Percentiles rank a stretch among this genome's conserved stretches.
Conservation (phyloP, 2,888 invertebrate genomes). For the Tolmerus cingulatus region DNA sequence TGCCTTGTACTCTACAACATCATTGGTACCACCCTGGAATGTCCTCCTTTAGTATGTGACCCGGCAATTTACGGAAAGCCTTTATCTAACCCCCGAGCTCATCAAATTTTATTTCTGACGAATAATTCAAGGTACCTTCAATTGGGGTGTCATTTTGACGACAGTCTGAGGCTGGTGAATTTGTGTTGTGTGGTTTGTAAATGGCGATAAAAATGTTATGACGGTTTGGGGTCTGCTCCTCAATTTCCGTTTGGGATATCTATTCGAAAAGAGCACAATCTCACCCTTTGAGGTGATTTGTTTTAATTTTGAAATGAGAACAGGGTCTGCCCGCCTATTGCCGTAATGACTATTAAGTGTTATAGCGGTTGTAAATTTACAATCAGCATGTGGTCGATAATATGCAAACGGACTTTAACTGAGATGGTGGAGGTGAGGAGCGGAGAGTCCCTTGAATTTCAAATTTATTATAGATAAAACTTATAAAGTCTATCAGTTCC, state of each 20-base stretch:
- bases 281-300: conserved; percentile 26
- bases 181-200: conserved; percentile 12
- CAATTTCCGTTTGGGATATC: conserved; percentile 1
- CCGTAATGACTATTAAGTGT: conserved; percentile 3
- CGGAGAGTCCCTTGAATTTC: background rate
- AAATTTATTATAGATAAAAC: background rate
- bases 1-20: conserved; percentile 9
- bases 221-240: conserved; percentile 7
- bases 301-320: conserved; percentile 22
- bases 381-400: background rate
- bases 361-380: background rate
- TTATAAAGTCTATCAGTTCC: background rate
- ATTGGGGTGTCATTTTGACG: conserved; percentile 23
- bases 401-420: background rate
- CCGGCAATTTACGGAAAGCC: conserved; percentile 26
- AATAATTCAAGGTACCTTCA: conserved; percentile 27
- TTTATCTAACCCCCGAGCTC: conserved; percentile 23
- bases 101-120: conserved; percentile 20
- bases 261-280: background rate
- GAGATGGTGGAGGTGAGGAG: background rate
- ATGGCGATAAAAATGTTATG: conserved; percentile 18
- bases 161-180: conserved; percentile 16
- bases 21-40: background rate
- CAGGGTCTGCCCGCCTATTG: background rate
- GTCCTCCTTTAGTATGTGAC: conserved; percentile 15